Evolutionary conservation across 1,140 invertebrate genomes (phyloP).

Genomic region (Trachymyrmex septentrionalis): DNA sequence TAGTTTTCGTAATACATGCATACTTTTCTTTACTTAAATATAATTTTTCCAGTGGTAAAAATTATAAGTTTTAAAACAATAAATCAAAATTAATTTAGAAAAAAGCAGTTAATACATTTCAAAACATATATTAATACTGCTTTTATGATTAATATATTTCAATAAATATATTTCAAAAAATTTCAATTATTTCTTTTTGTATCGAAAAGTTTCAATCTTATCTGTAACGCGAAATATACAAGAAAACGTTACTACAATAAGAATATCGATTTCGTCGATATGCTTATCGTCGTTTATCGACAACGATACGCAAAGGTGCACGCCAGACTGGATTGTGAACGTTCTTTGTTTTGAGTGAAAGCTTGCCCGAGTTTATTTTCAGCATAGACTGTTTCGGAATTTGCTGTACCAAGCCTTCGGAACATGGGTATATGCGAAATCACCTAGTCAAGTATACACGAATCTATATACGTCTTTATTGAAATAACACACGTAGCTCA

Average conservation of each 20-base stretch:
- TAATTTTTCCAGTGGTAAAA: neutral
- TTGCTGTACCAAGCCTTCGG: conserved; percentile 30
- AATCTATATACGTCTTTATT: conserved; percentile 66
- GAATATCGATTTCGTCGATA: conserved; percentile 36
- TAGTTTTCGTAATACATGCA: neutral
- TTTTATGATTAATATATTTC: neutral
- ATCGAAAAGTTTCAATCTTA: neutral
- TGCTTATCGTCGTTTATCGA: conserved; percentile 31
- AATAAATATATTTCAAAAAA: neutral
- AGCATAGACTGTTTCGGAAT: conserved; percentile 61
- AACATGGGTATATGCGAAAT: conserved; percentile 23
- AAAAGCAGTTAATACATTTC: neutral
- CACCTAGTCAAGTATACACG: conserved; percentile 26
- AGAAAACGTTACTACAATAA: conserved; percentile 7
- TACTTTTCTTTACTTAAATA: neutral
- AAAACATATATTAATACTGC: neutral
- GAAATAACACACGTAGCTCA: conserved; percentile 65
- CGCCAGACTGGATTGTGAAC: conserved; percentile 1
- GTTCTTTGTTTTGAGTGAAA: conserved; percentile 68
- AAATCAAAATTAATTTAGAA: neutral
- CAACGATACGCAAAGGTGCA: conserved; percentile 26
- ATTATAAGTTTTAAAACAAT: neutral
- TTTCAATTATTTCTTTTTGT: neutral
- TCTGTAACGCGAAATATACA: neutral
- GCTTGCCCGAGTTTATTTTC: conserved; percentile 69